A percentile compares a stretch with the other conserved stretches of the same genome.
Evolutionary conservation across 2,113 vertebrate species (phyloP).

Genomic region (Pseudorasbora parva): DNA sequence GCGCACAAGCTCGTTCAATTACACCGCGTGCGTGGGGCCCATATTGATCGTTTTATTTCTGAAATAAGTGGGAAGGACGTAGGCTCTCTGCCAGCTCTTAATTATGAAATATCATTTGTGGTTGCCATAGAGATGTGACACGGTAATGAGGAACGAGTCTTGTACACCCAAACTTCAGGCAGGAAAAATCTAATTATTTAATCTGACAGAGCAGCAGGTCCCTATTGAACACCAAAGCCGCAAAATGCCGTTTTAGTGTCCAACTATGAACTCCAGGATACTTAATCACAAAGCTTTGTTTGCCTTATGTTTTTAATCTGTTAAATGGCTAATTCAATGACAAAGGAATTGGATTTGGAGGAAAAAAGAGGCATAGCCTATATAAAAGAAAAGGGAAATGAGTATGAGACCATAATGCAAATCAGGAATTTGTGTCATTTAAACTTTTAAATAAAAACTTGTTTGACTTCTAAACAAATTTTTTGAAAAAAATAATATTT

Average conservation of each 20-base stretch:
- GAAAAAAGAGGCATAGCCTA: accelerated
- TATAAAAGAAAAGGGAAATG: background rate
- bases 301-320: background rate
- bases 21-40: background rate
- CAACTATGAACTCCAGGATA: background rate
- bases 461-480: too few species aligned
- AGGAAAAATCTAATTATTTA: conserved; percentile 24
- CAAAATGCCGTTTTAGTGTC: background rate
- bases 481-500: too few species aligned
- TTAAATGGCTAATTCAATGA: background rate
- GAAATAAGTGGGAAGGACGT: conserved; percentile 30
- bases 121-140: conserved; percentile 29
- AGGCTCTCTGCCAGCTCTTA: conserved; percentile 34
- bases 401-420: background rate
- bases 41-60: conserved; percentile 40
- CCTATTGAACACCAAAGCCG: background rate
- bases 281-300: background rate
- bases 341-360: background rate
- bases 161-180: background rate
- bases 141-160: conserved; percentile 23
- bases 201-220: background rate
- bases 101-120: conserved; percentile 28
- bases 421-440: too few species aligned
- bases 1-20: conserved; percentile 17
- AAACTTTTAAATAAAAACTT: too few species aligned